Base-by-base conservation (phyloP, 2,888 invertebrate species). In the Nemotelus pantherinus region DNA sequence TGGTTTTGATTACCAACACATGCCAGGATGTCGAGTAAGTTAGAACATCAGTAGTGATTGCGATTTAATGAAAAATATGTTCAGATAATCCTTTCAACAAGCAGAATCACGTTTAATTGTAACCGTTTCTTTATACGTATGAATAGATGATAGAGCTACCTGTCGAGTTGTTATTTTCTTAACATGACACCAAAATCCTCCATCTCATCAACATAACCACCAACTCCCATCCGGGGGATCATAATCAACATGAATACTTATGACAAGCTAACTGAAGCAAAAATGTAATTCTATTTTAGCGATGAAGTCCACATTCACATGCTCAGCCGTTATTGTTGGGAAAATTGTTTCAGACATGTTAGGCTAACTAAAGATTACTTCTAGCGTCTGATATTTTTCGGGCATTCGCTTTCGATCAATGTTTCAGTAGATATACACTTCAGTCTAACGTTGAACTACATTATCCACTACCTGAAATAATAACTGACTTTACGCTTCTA, bases 181-280 rank as follows among this genome's bases (percentile, higher is more conserved):
- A 63, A 63, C 63, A 63, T 63, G 41, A 63, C 43, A 43, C 41
- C 3, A 5, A 43, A 63, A 43, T 43, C 43, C 43, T 9, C 9
- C 9, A 43, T 63, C 63, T 63, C 63, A 63, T 63, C 63, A 63
- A 25, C 43, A 3, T 5, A 63, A 43, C 3, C 43, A 63, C 63
- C 63, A 63, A 25, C 3, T 25, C 3, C 39, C 41, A 41, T 63
- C 9, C 43, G 39, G 63, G 63, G 5, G 63, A 25, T 43, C 43
- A 25, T 63, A 63, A 63, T 63, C 39, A 63, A 63, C 7, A 7
- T 63, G 41, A 63, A 41, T 43, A n/a, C 63, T 63, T 41, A 63
- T 41, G 63, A 63, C 63, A 63, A 63, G 43, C 63, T 43, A n/a
- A 63, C 63, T 25, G n/a, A 63, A 43, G 63, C 63, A 63, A 63